Conservation (phyloP, 2,888 invertebrate genomes). For the Melinaea marsaeus region DNA sequence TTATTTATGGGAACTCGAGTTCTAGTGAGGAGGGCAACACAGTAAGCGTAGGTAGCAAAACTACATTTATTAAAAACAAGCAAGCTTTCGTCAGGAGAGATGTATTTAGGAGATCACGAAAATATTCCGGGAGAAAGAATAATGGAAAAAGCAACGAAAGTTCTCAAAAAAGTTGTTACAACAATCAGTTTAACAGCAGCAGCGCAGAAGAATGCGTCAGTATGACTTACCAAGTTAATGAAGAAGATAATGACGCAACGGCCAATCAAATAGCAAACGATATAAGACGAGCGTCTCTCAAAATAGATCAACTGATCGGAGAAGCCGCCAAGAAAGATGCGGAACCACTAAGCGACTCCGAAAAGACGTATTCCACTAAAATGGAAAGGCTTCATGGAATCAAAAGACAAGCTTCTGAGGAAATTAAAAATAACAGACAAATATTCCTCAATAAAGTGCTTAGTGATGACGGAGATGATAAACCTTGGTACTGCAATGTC, state of each 20-base stretch:
- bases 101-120: constrained; percentile 71
- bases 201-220: constrained; percentile 70
- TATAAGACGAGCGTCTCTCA: constrained; percentile 75
- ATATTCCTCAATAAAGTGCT: constrained; percentile 67
- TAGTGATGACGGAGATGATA: constrained; percentile 63
- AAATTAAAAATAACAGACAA: constrained; percentile 70
- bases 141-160: constrained; percentile 59
- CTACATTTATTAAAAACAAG: constrained; percentile 79
- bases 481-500: constrained; percentile 74
- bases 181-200: constrained; percentile 62
- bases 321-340: constrained; percentile 59
- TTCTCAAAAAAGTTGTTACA: constrained; percentile 53
- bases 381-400: constrained; percentile 79
- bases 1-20: constrained; percentile 69
- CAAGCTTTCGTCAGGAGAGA: constrained; percentile 73
- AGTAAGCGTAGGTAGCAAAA: constrained; percentile 59
- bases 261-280: constrained; percentile 77
- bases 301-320: constrained; percentile 76
- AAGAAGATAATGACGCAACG: constrained; percentile 76
- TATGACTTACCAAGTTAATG: constrained; percentile 74
- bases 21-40: constrained; percentile 74
- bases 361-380: constrained; percentile 74
- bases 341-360: constrained; percentile 58
- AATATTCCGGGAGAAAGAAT: constrained; percentile 71
- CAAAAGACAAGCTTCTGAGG: constrained; percentile 69